Evolutionary conservation across 2,888 invertebrate genomes (phyloP).

Genomic region (Siphlonurus alternatus): DNA sequence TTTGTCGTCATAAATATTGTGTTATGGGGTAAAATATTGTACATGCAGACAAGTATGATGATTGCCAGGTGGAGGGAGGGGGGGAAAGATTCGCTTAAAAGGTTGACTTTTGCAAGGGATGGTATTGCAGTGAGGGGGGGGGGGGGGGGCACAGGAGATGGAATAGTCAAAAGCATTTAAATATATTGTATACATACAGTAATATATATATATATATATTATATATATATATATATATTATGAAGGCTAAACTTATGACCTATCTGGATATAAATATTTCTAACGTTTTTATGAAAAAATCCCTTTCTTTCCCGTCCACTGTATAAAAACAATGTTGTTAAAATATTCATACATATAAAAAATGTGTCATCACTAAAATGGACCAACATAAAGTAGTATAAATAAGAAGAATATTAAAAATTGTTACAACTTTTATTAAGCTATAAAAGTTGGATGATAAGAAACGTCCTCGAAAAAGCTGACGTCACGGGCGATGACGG

Average conservation of each 20-base stretch:
- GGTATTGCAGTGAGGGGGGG: background rate
- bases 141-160: background rate
- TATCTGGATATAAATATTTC: background rate
- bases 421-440: background rate
- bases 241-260: background rate
- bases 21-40: background rate
- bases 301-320: no score
- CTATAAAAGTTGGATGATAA: background rate
- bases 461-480: background rate
- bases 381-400: background rate
- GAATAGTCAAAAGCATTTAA: background rate
- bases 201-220: no score
- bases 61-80: background rate
- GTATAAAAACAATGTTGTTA: background rate
- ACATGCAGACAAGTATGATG: background rate
- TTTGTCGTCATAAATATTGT: background rate
- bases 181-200: no score
- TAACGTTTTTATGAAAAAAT: no score
- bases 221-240: no score
- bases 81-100: background rate
- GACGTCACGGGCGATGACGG: background rate
- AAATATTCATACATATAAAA: background rate
- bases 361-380: background rate
- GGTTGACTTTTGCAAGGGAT: background rate
- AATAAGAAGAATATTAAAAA: background rate